These are phyloP conservation scores for Spizaetus ornatus DNA, from an alignment of 2,113 vertebrate genomes.

Conservation along the genomic window DNA sequence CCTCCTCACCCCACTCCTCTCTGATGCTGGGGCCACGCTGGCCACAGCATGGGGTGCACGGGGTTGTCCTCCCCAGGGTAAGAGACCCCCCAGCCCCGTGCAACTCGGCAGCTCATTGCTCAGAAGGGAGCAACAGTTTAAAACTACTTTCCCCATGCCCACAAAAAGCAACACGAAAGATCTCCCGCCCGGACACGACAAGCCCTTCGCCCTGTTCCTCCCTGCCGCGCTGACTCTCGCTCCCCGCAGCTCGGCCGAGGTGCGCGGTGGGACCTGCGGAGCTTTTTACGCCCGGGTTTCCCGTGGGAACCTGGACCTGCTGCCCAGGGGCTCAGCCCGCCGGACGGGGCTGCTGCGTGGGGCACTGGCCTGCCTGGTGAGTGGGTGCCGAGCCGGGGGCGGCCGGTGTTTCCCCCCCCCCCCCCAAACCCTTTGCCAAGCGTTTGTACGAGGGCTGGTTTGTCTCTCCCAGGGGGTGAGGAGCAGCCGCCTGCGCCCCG, in stretches of 20 bases:
- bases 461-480: not conserved
- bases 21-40: not conserved
- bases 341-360: not conserved
- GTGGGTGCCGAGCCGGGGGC: fast-evolving
- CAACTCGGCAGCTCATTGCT: not conserved
- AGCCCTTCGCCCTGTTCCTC: fast-evolving
- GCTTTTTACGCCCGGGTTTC: conserved; percentile 32
- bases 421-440: fast-evolving
- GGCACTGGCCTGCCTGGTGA: conserved; percentile 66
- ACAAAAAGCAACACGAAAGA: not conserved
- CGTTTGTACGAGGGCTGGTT: fast-evolving
- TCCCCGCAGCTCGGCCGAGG: not conserved
- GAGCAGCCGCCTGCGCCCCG: not conserved
- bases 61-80: not conserved
- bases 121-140: not conserved
- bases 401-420: too few relatives aligned
- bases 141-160: not conserved
- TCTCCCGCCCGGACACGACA: fast-evolving
- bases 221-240: not conserved
- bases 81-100: not conserved
- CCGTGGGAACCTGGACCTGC: conserved; percentile 47
- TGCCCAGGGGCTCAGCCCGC: conserved; percentile 50
- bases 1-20: not conserved
- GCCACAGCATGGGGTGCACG: fast-evolving
- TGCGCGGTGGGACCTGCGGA: not conserved